Base-by-base conservation (phyloP, 2,797 vertebrate genomes). In the Coluber constrictor region DNA sequence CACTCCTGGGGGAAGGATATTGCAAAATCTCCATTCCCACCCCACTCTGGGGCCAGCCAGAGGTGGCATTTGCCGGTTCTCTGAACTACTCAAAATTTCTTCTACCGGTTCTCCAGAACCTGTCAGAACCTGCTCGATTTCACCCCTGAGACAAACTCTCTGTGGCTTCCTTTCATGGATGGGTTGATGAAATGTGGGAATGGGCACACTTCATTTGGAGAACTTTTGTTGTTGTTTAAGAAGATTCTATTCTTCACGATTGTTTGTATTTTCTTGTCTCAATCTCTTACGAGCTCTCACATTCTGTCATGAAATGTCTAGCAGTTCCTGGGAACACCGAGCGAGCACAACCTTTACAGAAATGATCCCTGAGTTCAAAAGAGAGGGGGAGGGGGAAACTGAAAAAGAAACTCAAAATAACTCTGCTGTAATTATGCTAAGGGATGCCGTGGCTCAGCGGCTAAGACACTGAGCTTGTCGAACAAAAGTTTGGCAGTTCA, bases 341-440 rank as follows among this genome's bases (percentile, higher is more conserved):
- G 16, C 16, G 7, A 20, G 32, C 70, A 4, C 16, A 20, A 37
- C 18, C 70, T 74, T 43, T 37, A 43, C 32, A 43, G 70, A 43
- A 74, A 74, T 20, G 32, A 37, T 20, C 37, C n/a, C 32, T 9
- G 16, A 74, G n/a, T 74, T 6, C n/a, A 74, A 32, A 37, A 74
- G n/a, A 20, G 32, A 6, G 7, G 32, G 0, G 47, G 47, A 1
- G 1, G 1, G 3, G 57, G 18, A 2, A 7, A 60, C 8, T 74
- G 32, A 74, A 32, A 37, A 74, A 74, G 70, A 37, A 74, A 20
- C n/a, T 9, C 15, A 20, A 20, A 74, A 9, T 74, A 74, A 74
- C n/a, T 37, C 16, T 74, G 70, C 32, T 15, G 18, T 37, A 37
- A 74, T 74, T 74, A 37, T 8, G n/a, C 66, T 20, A 18, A 54